Evolutionary conservation across 2,888 invertebrate genomes (phyloP), one percentile per base, ranked within the genome.

Genomic region (Drosophila cognata): DNA sequence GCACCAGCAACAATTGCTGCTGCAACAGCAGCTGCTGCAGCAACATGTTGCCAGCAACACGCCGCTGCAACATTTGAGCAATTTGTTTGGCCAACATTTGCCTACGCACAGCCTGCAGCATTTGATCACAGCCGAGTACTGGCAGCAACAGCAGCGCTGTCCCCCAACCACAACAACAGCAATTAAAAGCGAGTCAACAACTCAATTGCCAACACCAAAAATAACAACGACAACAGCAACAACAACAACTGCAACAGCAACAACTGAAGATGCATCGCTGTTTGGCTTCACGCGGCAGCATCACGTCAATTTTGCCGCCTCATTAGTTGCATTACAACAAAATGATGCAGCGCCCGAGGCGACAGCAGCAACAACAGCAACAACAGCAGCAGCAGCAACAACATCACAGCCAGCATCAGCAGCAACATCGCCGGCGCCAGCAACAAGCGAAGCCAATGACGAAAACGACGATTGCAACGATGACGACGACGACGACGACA

Each of bases 51-150:
- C 59, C 36, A 73, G 60, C 69, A 88, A 77, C 25, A 84, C 92
- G 25, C 92, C 92, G 2, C 74, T 92, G 82, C 93, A 92, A 78
- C 93, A 92, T 72, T 84, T 92, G 52, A 92, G 89, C 84, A 92
- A 92, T 86, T 77, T 92, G 63, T 92, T 92, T 76, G 91, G 92
- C 41, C 88, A 92, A 57, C 86, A 88, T 75, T 80, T 83, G 78
- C 89, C 88, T 71, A 87, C 84, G 63, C 74, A 80, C 71, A 88
- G 87, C 57, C 72, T 92, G 77, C 92, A 91, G 67, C 90, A 91
- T 83, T 83, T 91, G 72, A 82, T 90, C 68, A 88, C 90, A 29
- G 87, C 88, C 60, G 88, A 89, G 66, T 89, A 86, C 38, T 89
- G 88, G 85, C 85, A 85, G n/a, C 84, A 84, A 16, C 81, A 75